Percentiles rank a stretch among this genome's conserved stretches.
These are phyloP conservation scores for Cichladusa arquata DNA, from an alignment of 2,113 vertebrate species.

Conservation along the genomic window DNA sequence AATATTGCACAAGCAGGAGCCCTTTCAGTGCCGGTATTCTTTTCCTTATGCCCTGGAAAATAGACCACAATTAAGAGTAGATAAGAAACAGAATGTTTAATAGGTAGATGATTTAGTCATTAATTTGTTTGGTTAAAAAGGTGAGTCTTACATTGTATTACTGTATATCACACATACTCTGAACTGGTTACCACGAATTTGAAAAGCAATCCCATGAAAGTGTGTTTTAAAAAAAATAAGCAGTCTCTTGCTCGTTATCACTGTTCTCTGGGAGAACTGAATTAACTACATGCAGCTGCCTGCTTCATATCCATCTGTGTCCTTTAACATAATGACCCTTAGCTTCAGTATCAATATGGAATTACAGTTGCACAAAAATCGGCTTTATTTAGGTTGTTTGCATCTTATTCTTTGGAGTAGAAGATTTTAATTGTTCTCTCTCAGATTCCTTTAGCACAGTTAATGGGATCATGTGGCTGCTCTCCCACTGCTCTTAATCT, in stretches of 20 bases:
- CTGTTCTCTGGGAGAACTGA: neutral
- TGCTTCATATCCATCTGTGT: constrained; percentile 9
- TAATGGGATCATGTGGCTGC: constrained; percentile 60
- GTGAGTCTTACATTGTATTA: neutral
- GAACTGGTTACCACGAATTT: neutral
- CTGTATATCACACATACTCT: neutral
- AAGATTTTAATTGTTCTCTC: constrained; percentile 51
- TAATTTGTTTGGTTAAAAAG: neutral
- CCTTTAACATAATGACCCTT: constrained; percentile 19
- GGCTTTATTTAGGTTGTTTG: neutral
- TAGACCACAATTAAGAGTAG: neutral
- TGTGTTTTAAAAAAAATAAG: neutral
- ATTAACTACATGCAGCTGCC: constrained; percentile 3
- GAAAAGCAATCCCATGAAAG: neutral
- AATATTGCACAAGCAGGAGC: neutral
- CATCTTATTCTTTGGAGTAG: neutral
- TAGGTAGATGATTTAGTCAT: neutral
- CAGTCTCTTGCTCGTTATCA: neutral
- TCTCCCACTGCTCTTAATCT: constrained; percentile 60
- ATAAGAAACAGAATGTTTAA: neutral
- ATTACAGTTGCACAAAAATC: neutral
- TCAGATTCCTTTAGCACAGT: constrained; percentile 34
- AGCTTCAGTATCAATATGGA: neutral
- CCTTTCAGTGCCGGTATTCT: neutral
- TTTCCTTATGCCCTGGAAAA: neutral